Base-by-base conservation (phyloP, 2,888 invertebrate genomes). In the Brachypterus glaber region DNA sequence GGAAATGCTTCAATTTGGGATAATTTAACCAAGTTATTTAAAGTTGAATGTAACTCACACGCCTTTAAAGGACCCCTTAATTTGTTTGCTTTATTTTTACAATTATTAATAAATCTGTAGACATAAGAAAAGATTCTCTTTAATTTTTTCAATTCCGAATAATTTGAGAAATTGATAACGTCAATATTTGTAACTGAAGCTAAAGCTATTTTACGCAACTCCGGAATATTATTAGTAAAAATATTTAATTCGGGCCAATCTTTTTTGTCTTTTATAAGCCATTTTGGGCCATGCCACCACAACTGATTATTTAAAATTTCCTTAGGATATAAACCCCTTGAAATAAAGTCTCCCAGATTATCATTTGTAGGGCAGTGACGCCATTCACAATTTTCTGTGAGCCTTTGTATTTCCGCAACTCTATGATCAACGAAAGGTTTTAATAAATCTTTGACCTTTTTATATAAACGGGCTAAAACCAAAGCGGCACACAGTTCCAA, bases 401-500 rank as follows among this genome's bases (percentile, higher is more conserved):
- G 15, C 3, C 9, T n/a, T 30, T 37, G 39, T 9, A 43, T 39
- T n/a, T 42, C 21, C 5, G 7, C 21, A 21, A 21, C 21, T 7
- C 21, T 5, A 9, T 21, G 5, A 9, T 5, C 21, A 7, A 21
- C 21, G 21, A 21, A 21, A 5, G 21, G 5, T 21, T 21, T 21
- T 9, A 5, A 21, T 7, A 21, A 5, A 12, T 30, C 12, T 9
- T 9, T 29, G 3, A 30, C 11, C 9, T 35, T 35, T 3, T 35
- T 7, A 4, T 17, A 17, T 27, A 35, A 35, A 13, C 14, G 3
- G 16, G 27, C 16, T 12, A 30, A 2, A n/a, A 37, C 5, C n/a
- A 29, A 14, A 7, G 42, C 45, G 14, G 31, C 39, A 29, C 37
- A 44, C n/a, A 44, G 24, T 27, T 44, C 44, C n/a, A 41, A 27